Evolutionary conservation across 1,140 invertebrate species (phyloP), one percentile per base, ranked within the genome.

Genomic region (Zaprionus capensis): DNA sequence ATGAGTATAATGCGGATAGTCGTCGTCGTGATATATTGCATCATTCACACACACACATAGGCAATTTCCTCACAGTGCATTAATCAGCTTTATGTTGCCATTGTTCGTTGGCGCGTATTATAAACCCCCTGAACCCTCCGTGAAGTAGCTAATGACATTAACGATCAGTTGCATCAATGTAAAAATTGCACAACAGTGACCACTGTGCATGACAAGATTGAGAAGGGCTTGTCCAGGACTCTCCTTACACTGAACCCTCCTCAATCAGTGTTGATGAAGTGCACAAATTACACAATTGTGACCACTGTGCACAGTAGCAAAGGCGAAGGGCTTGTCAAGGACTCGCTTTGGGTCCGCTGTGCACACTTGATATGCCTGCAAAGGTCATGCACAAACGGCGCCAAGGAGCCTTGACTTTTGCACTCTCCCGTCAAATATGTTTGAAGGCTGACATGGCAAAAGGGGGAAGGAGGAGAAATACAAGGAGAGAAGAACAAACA

Each of bases 321-420:
- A 53, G 38, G 28, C 24, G 51, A 63, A 62, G 56, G 74, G 78
- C 78, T 79, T 78, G 75, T 78, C 83, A 78, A 88, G 84, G 83
- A 80, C 80, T 88, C 38, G 17, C 22, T 51, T 59, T 11, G 46
- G 46, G 51, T 20, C 9, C 26, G 62, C 56, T 44, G 55, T 65
- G 58, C 58, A 67, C 74, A 81, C 74, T 81, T 63, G 80, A 67
- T 65, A 61, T 63, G 46, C 34, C 75, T 70, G 82, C 78, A 88
- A 88, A 90, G 84, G 85, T 88, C 84, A 81, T 74, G 83, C 55
- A 80, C 57, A 72, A 78, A 58, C 73, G 68, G 67, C 55, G 67
- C 76, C 65, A 71, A 58, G 78, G 81, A 83, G 85, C 84, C 84
- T 90, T 88, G 84, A 88, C 85, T 88, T 88, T 88, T 88, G 81